Base-by-base conservation (phyloP, 2,113 vertebrate species). In the Psittacula cyanocephala region DNA sequence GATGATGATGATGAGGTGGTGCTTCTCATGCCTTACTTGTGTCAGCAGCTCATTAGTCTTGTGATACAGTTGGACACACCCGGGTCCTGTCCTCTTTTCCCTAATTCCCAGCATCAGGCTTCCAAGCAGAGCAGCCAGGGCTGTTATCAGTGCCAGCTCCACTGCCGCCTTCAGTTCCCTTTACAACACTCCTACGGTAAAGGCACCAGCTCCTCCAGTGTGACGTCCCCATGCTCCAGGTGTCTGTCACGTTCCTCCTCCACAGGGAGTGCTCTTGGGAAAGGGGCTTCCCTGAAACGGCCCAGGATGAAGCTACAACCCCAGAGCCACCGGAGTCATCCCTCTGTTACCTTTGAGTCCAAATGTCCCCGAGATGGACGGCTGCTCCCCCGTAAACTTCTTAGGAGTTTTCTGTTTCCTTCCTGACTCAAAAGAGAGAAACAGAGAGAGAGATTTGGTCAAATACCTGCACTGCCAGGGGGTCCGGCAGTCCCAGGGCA, bases 381-480 rank as follows among this genome's bases (percentile, higher is more conserved):
- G 99, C 97, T 99, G 99, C 96, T 99, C 99, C 96, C 99, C 99
- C 1, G 99, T 99, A 97, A 99, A 99, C 91, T 99, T 99, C 98
- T 99, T 99, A 75, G 99, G 99, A 79, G 99, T 99, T 98, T 99
- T 99, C 98, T 99, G 99, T 98, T 99, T 99, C 98, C 99, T 99
- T 99, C 99, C 99, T 99, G 97, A 98, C 98, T 99, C 99, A 97
- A 98, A 95, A 98, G 96, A 98, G 97, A 98, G 97, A 97, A 96
- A 95, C 96, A 97, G 96, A 97, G 97, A 68, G 95, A 97, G 37
- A 97, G 86, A 81, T 93, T 97, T 93, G 97, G 97, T 99, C 98
- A 99, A 98, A 98, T 95, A 97, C 94, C 95, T 89, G 68, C 74
- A 94, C 77, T 83, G 81, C 52, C 24, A 63, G 46, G 55, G 22